These are phyloP conservation scores for Halocynthia aurantium DNA, from an alignment of 23 tunicate species.

Conservation along the genomic window DNA sequence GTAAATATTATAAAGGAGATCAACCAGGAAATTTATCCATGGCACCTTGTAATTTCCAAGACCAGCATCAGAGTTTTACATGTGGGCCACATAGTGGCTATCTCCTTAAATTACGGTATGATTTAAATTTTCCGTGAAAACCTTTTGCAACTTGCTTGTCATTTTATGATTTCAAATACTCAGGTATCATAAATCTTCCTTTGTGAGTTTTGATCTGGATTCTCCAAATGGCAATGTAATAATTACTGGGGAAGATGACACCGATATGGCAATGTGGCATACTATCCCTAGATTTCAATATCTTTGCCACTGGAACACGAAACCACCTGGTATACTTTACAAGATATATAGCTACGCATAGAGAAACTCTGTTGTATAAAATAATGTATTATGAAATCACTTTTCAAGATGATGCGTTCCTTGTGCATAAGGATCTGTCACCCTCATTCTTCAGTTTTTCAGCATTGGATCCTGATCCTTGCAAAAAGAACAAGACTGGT, in stretches of 20 bases:
- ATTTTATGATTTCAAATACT: not conserved
- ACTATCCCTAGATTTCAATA: slow-evolving; percentile 22
- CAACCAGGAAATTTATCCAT: slow-evolving; percentile 20
- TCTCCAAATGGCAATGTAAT: not conserved
- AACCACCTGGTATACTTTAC: slow-evolving; percentile 57
- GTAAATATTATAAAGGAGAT: not conserved
- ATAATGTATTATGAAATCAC: not conserved
- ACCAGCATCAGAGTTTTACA: slow-evolving; percentile 33
- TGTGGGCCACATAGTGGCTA: slow-evolving; percentile 77
- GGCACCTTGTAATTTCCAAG: slow-evolving; percentile 23
- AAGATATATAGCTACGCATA: not conserved
- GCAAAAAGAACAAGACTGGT: slow-evolving; percentile 9
- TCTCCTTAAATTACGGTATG: slow-evolving; percentile 35
- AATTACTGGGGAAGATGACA: not conserved
- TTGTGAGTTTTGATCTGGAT: not conserved
- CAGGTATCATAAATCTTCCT: not conserved
- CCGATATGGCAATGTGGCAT: slow-evolving; percentile 46
- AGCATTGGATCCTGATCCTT: slow-evolving; percentile 2
- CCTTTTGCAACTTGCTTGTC: not conserved
- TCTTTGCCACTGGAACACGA: slow-evolving; percentile 69
- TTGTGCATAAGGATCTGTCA: slow-evolving; percentile 38
- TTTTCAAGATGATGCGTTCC: slow-evolving; percentile 44
- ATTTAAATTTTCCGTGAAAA: not conserved
- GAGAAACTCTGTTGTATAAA: not conserved
- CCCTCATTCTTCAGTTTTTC: slow-evolving; percentile 50